phyloP scores from a whole-genome alignment of 2,113 vertebrate genomes.

The Lanius collurio region DNA sequence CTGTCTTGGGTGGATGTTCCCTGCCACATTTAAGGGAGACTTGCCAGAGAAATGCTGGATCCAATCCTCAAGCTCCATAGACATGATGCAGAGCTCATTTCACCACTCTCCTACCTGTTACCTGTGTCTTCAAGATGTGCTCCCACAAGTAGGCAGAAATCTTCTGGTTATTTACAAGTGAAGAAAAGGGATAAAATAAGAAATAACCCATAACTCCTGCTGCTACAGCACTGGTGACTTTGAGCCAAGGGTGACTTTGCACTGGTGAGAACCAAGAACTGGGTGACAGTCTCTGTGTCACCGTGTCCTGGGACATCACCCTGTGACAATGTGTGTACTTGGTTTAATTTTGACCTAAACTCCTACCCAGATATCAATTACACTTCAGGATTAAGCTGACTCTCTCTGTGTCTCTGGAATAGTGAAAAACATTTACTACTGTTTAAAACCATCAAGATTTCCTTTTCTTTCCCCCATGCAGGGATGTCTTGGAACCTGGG shows the following conservation, averaged over 20 bases:
- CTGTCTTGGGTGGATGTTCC: neutral
- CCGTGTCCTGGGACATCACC: neutral
- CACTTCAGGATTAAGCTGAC: neutral
- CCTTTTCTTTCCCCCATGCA: neutral
- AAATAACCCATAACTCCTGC: neutral
- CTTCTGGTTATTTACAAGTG: neutral
- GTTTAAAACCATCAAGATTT: neutral
- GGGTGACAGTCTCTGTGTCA: neutral
- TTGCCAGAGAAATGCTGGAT: neutral
- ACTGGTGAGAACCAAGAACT: neutral
- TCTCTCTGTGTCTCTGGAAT: neutral
- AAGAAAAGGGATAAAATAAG: neutral
- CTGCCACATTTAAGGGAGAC: neutral
- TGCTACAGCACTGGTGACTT: neutral
- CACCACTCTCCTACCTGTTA: neutral
- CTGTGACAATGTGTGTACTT: neutral
- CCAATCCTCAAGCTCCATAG: neutral
- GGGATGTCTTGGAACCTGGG: neutral
- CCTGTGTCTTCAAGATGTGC: neutral
- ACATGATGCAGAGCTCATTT: neutral
- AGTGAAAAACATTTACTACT: fast-evolving
- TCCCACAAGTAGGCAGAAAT: neutral
- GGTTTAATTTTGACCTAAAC: neutral
- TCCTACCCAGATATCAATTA: neutral
- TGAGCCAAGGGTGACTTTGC: neutral